These are phyloP conservation scores for Samia ricini DNA, from an alignment of 1,140 invertebrate species.

Conservation along the genomic window DNA sequence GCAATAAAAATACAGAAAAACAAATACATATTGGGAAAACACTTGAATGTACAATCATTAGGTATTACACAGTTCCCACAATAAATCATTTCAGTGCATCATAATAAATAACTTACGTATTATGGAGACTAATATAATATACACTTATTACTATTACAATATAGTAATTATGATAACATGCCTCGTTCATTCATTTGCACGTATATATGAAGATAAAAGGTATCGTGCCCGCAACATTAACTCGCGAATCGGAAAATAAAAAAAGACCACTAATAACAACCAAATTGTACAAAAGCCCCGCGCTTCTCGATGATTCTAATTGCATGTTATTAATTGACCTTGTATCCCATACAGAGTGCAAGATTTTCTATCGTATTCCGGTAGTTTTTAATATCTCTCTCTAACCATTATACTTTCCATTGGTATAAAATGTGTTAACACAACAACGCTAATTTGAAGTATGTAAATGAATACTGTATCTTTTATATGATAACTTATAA, in stretches of 20 bases:
- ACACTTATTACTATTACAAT: constrained; percentile 25
- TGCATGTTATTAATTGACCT: neutral
- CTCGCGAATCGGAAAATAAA: constrained; percentile 40
- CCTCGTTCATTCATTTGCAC: constrained; percentile 20
- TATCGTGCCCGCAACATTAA: constrained; percentile 20
- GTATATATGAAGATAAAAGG: constrained; percentile 16
- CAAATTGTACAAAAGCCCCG: neutral
- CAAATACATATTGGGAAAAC: neutral
- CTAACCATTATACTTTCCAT: too few relatives aligned
- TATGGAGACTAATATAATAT: constrained; percentile 17
- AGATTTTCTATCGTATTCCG: neutral
- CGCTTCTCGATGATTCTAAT: neutral
- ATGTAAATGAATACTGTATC: neutral
- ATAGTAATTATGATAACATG: constrained; percentile 29
- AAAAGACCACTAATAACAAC: constrained; percentile 11
- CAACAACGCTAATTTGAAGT: neutral
- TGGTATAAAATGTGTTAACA: neutral
- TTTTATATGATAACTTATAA: too few relatives aligned
- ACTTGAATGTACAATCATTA: neutral
- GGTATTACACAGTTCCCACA: constrained; percentile 12
- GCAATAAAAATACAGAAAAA: neutral
- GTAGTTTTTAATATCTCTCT: too few relatives aligned
- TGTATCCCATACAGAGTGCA: neutral
- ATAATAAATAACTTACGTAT: constrained; percentile 22
- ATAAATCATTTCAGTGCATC: constrained; percentile 28